Evolutionary conservation across 2,113 vertebrate species (phyloP), one percentile per base, ranked within the genome.

Genomic region (Callionymus lyra): DNA sequence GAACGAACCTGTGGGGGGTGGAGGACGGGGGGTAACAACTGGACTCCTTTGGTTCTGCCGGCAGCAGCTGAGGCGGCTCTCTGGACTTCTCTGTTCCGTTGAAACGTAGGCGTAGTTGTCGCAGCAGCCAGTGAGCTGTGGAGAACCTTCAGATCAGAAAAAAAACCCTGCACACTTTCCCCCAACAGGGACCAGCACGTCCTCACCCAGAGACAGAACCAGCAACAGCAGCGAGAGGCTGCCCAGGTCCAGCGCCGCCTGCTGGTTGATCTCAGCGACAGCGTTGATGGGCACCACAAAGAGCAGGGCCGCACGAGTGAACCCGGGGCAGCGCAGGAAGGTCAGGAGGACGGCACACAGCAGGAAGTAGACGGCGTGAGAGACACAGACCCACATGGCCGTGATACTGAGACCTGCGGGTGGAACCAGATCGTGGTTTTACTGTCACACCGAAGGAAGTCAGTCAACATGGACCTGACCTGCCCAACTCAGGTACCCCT

Each of bases 1-100:
- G 8, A 8, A 45, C 83, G 66, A 48, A 89, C 90, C 59, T 81
- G 11, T 84, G 53, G 0, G 85, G 86, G 0, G 88, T 91, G 16
- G 85, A 91, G 12, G 79, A 84, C 1, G 19, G 14, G 27, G 62
- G 66, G 46, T 44, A 54, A 0, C 17, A 33, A 44, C 9, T 6
- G 2, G 49, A 50, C 50, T 68, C 49, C 40, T 55, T 38, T 1
- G 53, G 38, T 35, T 47, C 46, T 9, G 37, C 16, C 0, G 48
- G 34, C 2, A 34, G 35, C 12, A 53, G 41, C 1, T 53, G 47
- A 14, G 58, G 40, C 10, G 14, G 34, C 4, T 16, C 10, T 0
- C 31, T 13, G 1, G 32, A 37, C 27, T 27, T 45, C 4, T 36
- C 38, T 10, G 37, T 53, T 1, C 54, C 12, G 12, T 37, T 50